Evolutionary conservation across 1,140 invertebrate species (phyloP).

Genomic region (Teleogryllus occipitalis): DNA sequence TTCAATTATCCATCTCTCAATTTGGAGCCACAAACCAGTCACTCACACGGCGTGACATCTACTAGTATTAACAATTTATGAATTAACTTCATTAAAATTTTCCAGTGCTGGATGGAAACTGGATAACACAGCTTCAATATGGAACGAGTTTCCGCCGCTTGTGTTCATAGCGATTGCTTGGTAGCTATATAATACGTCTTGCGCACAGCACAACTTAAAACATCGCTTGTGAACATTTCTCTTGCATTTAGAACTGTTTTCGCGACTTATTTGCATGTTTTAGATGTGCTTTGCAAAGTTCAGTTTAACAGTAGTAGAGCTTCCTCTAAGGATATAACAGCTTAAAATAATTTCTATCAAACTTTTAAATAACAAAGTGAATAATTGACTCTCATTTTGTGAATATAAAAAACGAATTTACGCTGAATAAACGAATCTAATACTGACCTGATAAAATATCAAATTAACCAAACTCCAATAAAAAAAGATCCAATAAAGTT

Average conservation of each 20-base stretch:
- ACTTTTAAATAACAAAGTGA: not conserved
- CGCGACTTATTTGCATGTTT: not conserved
- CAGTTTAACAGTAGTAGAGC: not conserved
- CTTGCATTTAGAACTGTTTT: not conserved
- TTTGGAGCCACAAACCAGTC: not conserved
- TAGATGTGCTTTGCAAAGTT: not conserved
- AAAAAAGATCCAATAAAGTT: not conserved
- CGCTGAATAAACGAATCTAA: not conserved
- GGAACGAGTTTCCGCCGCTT: not conserved
- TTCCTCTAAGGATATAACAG: not conserved
- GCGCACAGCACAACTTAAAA: not conserved
- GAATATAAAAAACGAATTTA: not conserved
- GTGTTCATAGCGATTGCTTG: not conserved
- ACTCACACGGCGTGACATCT: not conserved
- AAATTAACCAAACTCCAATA: not conserved
- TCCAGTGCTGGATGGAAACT: no score
- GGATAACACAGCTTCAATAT: not conserved
- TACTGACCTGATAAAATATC: not conserved
- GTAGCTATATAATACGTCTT: not conserved
- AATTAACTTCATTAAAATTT: not conserved
- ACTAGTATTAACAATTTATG: not conserved
- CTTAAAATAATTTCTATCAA: not conserved
- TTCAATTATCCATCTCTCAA: not conserved
- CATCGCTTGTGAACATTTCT: not conserved
- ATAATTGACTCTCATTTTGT: not conserved